Evolutionary conservation across 2,888 invertebrate genomes (phyloP).

Genomic region (Lochmaea crataegi): DNA sequence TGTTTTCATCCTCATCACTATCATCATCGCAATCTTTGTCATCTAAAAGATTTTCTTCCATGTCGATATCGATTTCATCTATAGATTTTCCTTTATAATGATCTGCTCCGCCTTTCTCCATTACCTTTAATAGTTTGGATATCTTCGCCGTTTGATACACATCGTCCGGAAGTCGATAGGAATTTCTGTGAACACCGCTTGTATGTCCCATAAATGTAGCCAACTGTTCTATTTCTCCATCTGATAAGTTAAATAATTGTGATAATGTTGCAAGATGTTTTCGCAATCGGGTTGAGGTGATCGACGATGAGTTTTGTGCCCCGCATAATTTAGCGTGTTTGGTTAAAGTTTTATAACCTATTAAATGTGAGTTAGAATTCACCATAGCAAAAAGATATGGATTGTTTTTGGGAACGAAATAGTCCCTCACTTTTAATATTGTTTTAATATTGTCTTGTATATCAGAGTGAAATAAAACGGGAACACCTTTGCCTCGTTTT

Average conservation of each 20-base stretch:
- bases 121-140: constrained; percentile 33
- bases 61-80: constrained; percentile 40
- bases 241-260: neutral
- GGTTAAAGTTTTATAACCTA: constrained; percentile 45
- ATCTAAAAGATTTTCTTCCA: constrained; percentile 30
- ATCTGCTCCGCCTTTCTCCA: constrained; percentile 39
- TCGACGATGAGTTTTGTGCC: constrained; percentile 41
- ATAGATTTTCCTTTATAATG: constrained; percentile 39
- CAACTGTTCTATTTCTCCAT: constrained; percentile 42
- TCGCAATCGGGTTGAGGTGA: constrained; percentile 42
- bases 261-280: constrained; percentile 45
- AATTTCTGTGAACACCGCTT: constrained; percentile 39
- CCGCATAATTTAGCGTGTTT: constrained; percentile 45
- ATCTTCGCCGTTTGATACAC: constrained; percentile 33
- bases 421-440: neutral
- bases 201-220: constrained; percentile 49
- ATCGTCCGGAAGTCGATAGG: constrained; percentile 38
- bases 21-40: neutral
- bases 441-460: neutral
- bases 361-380: neutral
- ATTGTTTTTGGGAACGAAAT: neutral
- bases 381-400: constrained; percentile 3
- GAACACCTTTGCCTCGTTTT: neutral
- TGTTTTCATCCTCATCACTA: neutral
- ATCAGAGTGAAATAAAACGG: neutral